Conservation (phyloP, 2,113 vertebrate species). For the Loxodonta africana region DNA sequence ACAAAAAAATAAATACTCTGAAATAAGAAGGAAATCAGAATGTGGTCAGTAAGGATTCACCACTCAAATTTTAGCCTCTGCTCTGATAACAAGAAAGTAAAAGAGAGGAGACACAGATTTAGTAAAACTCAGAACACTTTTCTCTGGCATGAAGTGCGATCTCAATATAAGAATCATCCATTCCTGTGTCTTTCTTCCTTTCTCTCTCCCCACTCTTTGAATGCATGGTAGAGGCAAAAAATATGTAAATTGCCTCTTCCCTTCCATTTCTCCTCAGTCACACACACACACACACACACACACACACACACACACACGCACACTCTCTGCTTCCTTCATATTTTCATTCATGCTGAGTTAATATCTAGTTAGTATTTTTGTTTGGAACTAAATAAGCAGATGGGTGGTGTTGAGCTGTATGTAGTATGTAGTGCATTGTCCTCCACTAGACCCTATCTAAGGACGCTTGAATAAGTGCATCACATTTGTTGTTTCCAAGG, state of each 20-base stretch:
- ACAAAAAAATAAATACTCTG: not conserved
- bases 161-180: not conserved
- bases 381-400: not conserved
- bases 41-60: not conserved
- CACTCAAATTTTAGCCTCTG: not conserved
- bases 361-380: not conserved
- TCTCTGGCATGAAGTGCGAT: not conserved
- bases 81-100: slow-evolving; percentile 21
- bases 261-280: not conserved
- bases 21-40: not conserved
- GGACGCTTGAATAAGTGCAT: not conserved
- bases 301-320: not conserved
- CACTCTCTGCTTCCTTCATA: not conserved
- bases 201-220: not conserved
- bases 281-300: not conserved
- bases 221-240: not conserved
- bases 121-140: not conserved
- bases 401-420: not conserved
- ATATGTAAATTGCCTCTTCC: not conserved
- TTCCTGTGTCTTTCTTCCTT: not conserved
- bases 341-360: not conserved
- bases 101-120: not conserved
- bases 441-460: not conserved
- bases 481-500: not conserved
- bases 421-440: not conserved